Percentiles rank a stretch among this genome's conserved stretches.
These are phyloP conservation scores for Xyrauchen texanus DNA, from an alignment of 2,113 vertebrate species.

Conservation along the genomic window DNA sequence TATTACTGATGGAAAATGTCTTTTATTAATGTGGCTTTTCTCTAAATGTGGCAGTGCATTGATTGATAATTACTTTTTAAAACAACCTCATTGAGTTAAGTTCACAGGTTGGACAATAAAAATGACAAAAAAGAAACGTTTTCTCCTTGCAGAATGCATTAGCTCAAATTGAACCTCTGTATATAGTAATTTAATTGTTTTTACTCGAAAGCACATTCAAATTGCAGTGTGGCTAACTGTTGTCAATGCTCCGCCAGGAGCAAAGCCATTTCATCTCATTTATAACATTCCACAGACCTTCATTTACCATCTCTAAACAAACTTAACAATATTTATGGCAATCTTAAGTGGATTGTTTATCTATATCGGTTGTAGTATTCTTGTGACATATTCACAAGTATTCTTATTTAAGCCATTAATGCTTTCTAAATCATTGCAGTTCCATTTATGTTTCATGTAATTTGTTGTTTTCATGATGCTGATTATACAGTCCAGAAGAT, in stretches of 20 bases:
- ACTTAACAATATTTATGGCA: conserved; percentile 27
- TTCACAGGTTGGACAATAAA: too few species aligned
- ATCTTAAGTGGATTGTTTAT: conserved; percentile 20
- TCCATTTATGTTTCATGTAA: neutral
- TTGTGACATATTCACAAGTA: neutral
- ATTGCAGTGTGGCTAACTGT: conserved; percentile 9
- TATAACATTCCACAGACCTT: conserved; percentile 19
- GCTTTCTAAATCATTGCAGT: conserved; percentile 3
- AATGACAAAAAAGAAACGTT: conserved; percentile 26
- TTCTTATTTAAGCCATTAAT: conserved; percentile 2
- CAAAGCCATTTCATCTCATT: conserved; percentile 6
- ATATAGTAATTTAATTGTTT: conserved; percentile 37
- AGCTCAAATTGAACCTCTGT: conserved; percentile 31
- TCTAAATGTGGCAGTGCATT: conserved; percentile 21
- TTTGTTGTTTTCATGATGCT: neutral
- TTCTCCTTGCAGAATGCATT: conserved; percentile 31
- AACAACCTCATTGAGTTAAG: neutral
- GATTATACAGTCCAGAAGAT: conserved; percentile 6
- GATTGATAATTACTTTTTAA: conserved; percentile 18
- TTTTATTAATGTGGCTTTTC: conserved; percentile 10
- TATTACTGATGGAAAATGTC: conserved; percentile 6
- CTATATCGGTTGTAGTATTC: neutral
- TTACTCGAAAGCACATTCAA: conserved; percentile 40
- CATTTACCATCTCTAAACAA: conserved; percentile 45
- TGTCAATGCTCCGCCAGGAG: conserved; percentile 17